Percentiles rank a stretch among this genome's conserved stretches.
These are phyloP conservation scores for Microtus richardsoni DNA, from an alignment of 2,113 vertebrate genomes.

Conservation along the genomic window DNA sequence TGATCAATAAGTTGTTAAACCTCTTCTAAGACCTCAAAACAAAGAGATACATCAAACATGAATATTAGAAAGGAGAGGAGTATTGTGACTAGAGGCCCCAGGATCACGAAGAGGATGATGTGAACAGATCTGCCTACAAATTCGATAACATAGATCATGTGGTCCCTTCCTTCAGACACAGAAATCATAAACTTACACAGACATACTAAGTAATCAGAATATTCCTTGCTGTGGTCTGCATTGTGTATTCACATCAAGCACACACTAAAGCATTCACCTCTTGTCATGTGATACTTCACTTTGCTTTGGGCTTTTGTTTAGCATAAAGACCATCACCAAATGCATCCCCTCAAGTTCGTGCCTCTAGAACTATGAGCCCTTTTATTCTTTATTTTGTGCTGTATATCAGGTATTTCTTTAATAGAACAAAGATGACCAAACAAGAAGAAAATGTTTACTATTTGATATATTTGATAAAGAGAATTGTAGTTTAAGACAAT, in stretches of 20 bases:
- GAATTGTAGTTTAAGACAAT: not conserved
- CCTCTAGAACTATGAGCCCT: not conserved
- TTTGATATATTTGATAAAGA: constrained; percentile 27
- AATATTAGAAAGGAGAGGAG: not conserved
- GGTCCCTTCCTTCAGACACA: not conserved
- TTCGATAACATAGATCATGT: not conserved
- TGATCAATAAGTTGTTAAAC: not conserved
- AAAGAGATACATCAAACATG: not conserved
- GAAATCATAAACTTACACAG: not conserved
- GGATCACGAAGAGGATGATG: not conserved
- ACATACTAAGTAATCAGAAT: not conserved
- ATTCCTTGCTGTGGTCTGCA: not conserved
- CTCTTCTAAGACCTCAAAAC: not conserved
- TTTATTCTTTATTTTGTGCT: not conserved
- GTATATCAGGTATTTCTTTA: not conserved
- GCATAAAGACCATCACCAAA: not conserved
- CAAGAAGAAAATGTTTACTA: not conserved
- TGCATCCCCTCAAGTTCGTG: not conserved
- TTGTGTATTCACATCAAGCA: not conserved
- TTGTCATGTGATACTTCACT: not conserved
- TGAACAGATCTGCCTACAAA: not conserved
- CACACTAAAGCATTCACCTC: not conserved
- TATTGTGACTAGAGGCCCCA: not conserved
- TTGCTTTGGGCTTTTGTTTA: not conserved
- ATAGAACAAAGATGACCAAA: not conserved